These are phyloP conservation scores for Xanthia icteritia DNA, from an alignment of 2,888 invertebrate species.

Conservation along the genomic window DNA sequence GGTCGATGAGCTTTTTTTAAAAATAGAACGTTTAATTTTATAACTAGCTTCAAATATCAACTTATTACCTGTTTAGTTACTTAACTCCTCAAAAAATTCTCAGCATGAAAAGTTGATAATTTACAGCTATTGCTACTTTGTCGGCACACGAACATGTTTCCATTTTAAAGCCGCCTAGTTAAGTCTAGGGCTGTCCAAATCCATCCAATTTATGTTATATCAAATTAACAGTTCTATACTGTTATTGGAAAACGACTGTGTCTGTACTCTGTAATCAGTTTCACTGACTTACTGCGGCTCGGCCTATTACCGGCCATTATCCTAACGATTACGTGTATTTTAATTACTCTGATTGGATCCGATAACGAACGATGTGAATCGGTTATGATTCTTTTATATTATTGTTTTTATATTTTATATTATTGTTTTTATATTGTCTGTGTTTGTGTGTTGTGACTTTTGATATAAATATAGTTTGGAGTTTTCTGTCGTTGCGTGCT, in stretches of 20 bases:
- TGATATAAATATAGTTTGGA: conserved; percentile 35
- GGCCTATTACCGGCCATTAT: conserved; percentile 73
- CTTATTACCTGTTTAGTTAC: too few relatives aligned
- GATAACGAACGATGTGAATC: conserved; percentile 69
- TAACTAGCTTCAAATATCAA: too few relatives aligned
- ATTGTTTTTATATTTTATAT: conserved; percentile 55
- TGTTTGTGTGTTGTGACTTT: conserved; percentile 40
- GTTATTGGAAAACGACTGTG: conserved; percentile 68
- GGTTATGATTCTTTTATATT: conserved; percentile 62
- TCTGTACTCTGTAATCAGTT: conserved; percentile 69
- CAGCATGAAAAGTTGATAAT: background rate
- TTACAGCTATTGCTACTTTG: background rate
- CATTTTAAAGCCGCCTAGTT: conserved; percentile 42
- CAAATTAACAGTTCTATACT: conserved; percentile 64
- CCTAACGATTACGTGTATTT: conserved; percentile 75
- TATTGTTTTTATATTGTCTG: conserved; percentile 51
- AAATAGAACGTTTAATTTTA: too few relatives aligned
- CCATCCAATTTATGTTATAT: conserved; percentile 60
- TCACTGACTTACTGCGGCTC: conserved; percentile 56
- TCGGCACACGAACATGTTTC: conserved; percentile 27
- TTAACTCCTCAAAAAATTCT: background rate
- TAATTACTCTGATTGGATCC: conserved; percentile 73
- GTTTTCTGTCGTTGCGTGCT: conserved; percentile 42
- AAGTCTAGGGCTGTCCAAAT: conserved; percentile 50
- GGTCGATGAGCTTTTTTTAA: too few relatives aligned